Evolutionary conservation across 1,140 invertebrate genomes (phyloP), one percentile per base, ranked within the genome.

Genomic region (Sycobia sp.): DNA sequence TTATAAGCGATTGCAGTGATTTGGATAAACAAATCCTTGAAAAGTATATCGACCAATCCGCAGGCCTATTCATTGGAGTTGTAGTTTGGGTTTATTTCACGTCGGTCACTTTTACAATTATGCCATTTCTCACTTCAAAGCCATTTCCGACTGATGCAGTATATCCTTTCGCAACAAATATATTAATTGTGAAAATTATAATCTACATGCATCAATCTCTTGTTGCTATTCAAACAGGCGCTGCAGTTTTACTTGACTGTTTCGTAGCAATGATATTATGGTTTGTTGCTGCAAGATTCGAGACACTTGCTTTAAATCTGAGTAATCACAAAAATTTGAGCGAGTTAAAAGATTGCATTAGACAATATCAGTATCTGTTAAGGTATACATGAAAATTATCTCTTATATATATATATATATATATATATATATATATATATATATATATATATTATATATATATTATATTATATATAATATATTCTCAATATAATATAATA

Each of bases 151-250:
- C 69, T 0, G 53, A 69, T n/a, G 66, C 66, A 3, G 54, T 64
- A 18, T 74, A 73, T 58, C 71, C 73, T 20, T 75, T 75, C 39
- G 5, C 29, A 1, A 32, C 69, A 4, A 39, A 71, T 16, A 49
- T 56, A 54, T 22, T 41, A 29, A 54, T 57, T 1, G 9, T 71
- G 13, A 64, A 43, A 38, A 59, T 44, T 2, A 47, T 68, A 0
- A 57, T 74, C 3, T 73, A 68, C 22, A 1, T 58, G 0, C 69
- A 72, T 8, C 72, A 75, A 49, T 22, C 54, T 2, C 4, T 69
- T 0, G 59, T 67, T 1, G 61, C 51, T 14, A 34, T 73, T n/a
- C 62, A 73, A 18, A 63, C 66, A 2, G 38, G 55, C 0, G 59
- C 68, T 3, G 51, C 55, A 8, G 34, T 68, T 0, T 53, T 55